phyloP scores from a whole-genome alignment of 2,888 invertebrate genomes.

The Corythucha ciliata region DNA sequence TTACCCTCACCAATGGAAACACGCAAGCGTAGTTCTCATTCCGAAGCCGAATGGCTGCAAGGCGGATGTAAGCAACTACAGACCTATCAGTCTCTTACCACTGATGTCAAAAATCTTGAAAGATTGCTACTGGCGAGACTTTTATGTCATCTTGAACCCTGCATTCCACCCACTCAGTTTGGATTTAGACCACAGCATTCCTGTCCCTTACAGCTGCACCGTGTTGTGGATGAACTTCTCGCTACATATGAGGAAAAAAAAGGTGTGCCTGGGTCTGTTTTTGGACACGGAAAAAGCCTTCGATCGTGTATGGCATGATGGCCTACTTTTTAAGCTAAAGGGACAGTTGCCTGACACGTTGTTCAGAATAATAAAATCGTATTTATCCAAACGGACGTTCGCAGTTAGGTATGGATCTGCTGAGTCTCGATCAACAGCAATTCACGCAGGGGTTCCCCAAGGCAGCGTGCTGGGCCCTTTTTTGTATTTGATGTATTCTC shows the following conservation, averaged over 20 bases:
- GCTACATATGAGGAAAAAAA: slow-evolving; percentile 3
- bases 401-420: too few relatives aligned
- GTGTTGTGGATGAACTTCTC: slow-evolving; percentile 9
- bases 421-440: too few relatives aligned
- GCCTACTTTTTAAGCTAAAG: too few relatives aligned
- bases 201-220: slow-evolving; percentile 7
- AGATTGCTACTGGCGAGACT: slow-evolving; percentile 1
- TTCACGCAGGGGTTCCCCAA: too few relatives aligned
- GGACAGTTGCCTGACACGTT: too few relatives aligned
- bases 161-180: slow-evolving; percentile 5
- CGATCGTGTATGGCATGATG: too few relatives aligned
- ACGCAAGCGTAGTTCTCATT: slow-evolving; percentile 4
- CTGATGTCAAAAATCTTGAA: background rate
- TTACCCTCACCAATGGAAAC: slow-evolving; percentile 13
- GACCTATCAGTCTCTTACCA: too few relatives aligned
- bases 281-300: slow-evolving; percentile 5
- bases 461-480: too few relatives aligned
- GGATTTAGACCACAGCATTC: slow-evolving; percentile 15
- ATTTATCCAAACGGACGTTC: too few relatives aligned
- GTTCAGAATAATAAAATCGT: too few relatives aligned
- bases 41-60: background rate
- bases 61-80: background rate
- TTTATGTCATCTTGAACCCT: slow-evolving; percentile 5
- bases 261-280: too few relatives aligned
- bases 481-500: too few relatives aligned